Base-by-base conservation (phyloP, 92 coral and sea anemone genomes). In the Paragorgia papillata region DNA sequence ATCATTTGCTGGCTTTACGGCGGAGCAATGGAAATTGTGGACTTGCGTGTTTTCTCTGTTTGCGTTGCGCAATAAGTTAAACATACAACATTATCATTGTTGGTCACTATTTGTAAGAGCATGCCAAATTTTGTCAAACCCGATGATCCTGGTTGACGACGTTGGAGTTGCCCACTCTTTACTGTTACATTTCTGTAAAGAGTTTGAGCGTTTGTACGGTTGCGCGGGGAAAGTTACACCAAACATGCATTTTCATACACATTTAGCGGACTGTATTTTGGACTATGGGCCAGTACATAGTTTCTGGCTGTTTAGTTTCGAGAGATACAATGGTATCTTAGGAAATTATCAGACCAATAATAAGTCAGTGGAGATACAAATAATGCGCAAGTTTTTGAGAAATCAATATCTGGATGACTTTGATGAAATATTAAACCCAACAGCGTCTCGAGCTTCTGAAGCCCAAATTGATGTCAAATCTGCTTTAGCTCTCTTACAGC, bases 231-330 rank as follows among this genome's bases (percentile, higher is more conserved):
- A 79, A 35, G 85, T 85, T 29, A 88, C 87, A 24, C 83, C 87
- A 31, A 88, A 88, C 65, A 78, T 88, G 82, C 92, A 85, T 49
- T 80, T 88, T 12, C 92, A 84, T 78, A 81, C 87, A 57, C 92
- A 88, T 46, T 55, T 88, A 63, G 85, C 74, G 62, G 87, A 85
- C 44, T 49, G 75, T 33, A 17, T 51, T 3, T 22, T 51, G 7
- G 89, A 89, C 18, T 83, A 28, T 80, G 90, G 86, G 0, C 88
- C 94, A 14, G 86, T 89, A 3, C 86, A 89, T 46, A 70, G 88
- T 12, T 89, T 86, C 49, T 89, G 87, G 95, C 37, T 86, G 18
- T 89, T 88, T 28, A 84, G 89, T 46, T 88, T 85, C 78, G 92
- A 88, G 40, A 27, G 91, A 25, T 88, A 69, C 26, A 88, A 85